A percentile compares a stretch with the other conserved stretches of the same genome.
Evolutionary conservation across 2,113 vertebrate species (phyloP).

Genomic region (Albula goreensis): DNA sequence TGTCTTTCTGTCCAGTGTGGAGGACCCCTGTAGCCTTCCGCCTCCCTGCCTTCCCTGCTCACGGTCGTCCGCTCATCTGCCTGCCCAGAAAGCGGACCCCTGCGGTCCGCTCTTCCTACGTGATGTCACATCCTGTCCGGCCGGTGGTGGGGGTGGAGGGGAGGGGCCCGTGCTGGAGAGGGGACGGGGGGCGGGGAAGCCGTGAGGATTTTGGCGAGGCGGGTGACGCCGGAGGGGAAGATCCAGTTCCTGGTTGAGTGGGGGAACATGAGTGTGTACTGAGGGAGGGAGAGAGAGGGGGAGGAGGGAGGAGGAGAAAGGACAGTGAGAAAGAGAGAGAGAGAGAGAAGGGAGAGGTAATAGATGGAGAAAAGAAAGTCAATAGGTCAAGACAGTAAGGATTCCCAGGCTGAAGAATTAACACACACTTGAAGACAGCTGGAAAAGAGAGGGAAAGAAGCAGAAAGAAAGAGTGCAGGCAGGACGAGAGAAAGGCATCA

Average conservation of each 20-base stretch:
- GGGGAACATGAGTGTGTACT: slow-evolving; percentile 84
- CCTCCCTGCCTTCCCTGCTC: slow-evolving; percentile 60
- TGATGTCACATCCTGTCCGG: slow-evolving; percentile 59
- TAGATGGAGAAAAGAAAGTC: not conserved
- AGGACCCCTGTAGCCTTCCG: slow-evolving; percentile 66
- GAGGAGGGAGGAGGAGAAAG: not conserved
- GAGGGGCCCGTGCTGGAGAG: slow-evolving; percentile 16
- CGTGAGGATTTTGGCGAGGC: slow-evolving; percentile 81
- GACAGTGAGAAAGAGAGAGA: not conserved
- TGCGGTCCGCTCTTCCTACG: slow-evolving; percentile 57
- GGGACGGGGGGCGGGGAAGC: slow-evolving; percentile 76
- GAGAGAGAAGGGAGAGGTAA: not conserved
- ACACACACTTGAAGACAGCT: not conserved
- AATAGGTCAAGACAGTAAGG: not conserved
- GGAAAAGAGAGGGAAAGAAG: not conserved
- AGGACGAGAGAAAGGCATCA: not conserved
- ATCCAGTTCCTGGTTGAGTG: slow-evolving; percentile 91
- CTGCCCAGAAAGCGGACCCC: slow-evolving; percentile 62
- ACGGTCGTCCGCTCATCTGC: slow-evolving; percentile 45
- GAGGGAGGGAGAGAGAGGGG: slow-evolving; percentile 38
- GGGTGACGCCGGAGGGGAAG: slow-evolving; percentile 81
- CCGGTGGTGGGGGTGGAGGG: slow-evolving; percentile 26
- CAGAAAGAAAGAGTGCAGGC: not conserved
- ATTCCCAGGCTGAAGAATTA: not conserved
- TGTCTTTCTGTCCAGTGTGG: slow-evolving; percentile 49